Percentiles rank a stretch among this genome's conserved stretches.
Conservation (phyloP, 2,797 vertebrate genomes). For the Microhierax caerulescens region DNA sequence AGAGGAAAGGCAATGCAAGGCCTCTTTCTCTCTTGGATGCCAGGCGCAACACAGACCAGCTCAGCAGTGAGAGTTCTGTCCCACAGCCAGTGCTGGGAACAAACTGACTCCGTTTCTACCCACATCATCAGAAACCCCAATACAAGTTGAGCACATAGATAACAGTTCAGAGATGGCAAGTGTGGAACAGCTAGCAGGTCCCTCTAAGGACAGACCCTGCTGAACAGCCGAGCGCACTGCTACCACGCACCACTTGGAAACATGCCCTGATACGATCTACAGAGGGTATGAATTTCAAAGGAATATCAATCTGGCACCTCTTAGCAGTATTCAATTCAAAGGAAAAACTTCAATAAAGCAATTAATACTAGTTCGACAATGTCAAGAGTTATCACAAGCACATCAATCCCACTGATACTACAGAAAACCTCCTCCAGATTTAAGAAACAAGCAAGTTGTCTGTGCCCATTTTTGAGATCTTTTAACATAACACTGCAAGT, state of each 20-base stretch:
- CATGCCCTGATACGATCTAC: fast-evolving
- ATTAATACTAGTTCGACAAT: not conserved
- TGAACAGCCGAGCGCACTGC: fast-evolving
- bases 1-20: not conserved
- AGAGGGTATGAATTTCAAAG: not conserved
- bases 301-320: not conserved
- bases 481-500: not conserved
- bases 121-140: fast-evolving
- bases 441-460: not conserved
- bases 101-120: not conserved
- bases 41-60: not conserved
- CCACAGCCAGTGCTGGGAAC: not conserved
- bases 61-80: not conserved
- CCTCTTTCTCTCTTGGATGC: fast-evolving
- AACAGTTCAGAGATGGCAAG: not conserved
- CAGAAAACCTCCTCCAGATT: not conserved
- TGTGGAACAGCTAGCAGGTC: not conserved
- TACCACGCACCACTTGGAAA: not conserved
- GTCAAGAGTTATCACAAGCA: not conserved
- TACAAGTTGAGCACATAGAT: fast-evolving
- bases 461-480: not conserved
- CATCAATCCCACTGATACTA: not conserved
- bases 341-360: not conserved
- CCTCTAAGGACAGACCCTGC: not conserved
- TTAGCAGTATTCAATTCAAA: not conserved